Base-by-base conservation (phyloP, 2,113 vertebrate species). In the Sigmodon hispidus region DNA sequence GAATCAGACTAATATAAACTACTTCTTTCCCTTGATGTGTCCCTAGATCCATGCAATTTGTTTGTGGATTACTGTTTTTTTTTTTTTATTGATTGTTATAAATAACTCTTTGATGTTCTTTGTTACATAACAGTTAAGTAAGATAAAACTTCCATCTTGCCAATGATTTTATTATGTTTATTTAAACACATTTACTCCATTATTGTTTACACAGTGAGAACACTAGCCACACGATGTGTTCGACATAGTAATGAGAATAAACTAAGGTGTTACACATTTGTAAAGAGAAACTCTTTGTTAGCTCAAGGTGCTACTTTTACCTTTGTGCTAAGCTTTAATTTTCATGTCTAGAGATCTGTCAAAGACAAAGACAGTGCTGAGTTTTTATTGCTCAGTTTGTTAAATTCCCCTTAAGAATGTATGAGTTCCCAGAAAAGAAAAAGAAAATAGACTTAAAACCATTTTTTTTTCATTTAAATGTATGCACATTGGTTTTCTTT, bases 381-480 rank as follows among this genome's bases (percentile, higher is more conserved):
- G 12, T 17, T 85, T 26, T 24, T 92, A 55, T 79, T 89, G 79
- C 3, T 93, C 4, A 80, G 79, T 4, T 81, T 22, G 21, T 45
- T 88, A 40, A 16, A 1, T 24, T 43, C 15, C 8, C 26, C n/a
- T 6, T 43, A 16, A 31, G 48, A 57, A 57, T 57, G n/a, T 21
- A 19, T 73, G 29, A 94, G 59, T 55, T 10, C 7, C 19, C 45
- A 50, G 8, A 52, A 65, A 45, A 65, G 16, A 63, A 65, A 72
- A 63, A 34, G 5, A 69, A 63, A 70, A 93, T 4, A 80, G 11
- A 80, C 63, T 75, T 70, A 72, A 45, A 90, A 2, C 4, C n/a
- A n/a, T n/a, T n/a, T n/a, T n/a, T 91, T 5, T 19, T 29, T 84
- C 90, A 72, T 72, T 79, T 89, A 67, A 97, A 87, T 81, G 21